Evolutionary conservation across 2,797 vertebrate genomes (phyloP).

Genomic region (Heteromormyrus szaboi): DNA sequence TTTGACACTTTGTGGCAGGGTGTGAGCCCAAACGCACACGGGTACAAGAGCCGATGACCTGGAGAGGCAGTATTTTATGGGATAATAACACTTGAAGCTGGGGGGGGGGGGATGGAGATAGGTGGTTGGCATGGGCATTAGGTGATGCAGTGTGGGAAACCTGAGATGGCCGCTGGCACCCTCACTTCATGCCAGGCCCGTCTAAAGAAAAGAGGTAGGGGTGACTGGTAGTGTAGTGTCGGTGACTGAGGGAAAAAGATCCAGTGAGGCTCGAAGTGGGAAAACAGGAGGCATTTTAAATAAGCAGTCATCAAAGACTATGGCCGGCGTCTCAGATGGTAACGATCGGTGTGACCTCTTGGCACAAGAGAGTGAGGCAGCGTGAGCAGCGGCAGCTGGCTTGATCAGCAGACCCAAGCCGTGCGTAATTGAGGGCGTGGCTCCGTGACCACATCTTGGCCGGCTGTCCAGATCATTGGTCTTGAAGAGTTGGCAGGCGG

Average conservation of each 20-base stretch:
- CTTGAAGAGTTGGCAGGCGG: background rate
- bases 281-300: background rate
- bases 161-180: background rate
- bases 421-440: background rate
- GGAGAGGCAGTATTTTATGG: background rate
- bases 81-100: background rate
- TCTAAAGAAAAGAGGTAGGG: background rate
- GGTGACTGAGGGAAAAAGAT: background rate
- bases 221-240: background rate
- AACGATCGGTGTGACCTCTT: background rate
- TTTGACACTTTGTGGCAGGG: background rate
- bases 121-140: background rate
- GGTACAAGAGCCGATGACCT: background rate
- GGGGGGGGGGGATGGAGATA: background rate
- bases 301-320: background rate
- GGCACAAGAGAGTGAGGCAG: background rate
- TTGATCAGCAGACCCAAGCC: background rate
- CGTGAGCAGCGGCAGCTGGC: background rate
- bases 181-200: background rate
- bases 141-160: background rate
- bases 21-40: background rate
- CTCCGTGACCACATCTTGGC: background rate
- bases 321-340: background rate
- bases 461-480: background rate
- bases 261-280: background rate